Percentiles rank a stretch among this genome's conserved stretches.
phyloP scores from a whole-genome alignment of 2,888 invertebrate species.

The Cryptops parisi region DNA sequence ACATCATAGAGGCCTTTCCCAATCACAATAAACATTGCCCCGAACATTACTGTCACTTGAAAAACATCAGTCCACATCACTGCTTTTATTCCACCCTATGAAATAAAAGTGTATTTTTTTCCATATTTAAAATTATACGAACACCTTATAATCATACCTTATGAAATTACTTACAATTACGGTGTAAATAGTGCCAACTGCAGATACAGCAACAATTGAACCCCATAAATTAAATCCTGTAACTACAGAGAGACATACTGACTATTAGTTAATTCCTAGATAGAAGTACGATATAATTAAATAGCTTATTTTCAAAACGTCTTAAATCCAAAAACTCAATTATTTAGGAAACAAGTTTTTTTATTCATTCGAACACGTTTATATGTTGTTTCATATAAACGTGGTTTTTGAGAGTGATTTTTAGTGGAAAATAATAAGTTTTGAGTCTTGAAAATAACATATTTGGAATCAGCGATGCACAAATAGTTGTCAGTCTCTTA shows the following conservation, averaged over 20 bases:
- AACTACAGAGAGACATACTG: conserved; percentile 24
- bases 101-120: background rate
- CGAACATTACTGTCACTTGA: conserved; percentile 30
- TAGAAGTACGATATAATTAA: too few relatives aligned
- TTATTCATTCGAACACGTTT: background rate
- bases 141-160: conserved; percentile 22
- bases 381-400: too few relatives aligned
- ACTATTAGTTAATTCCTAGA: too few relatives aligned
- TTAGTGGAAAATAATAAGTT: too few relatives aligned
- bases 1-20: conserved; percentile 25
- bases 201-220: conserved; percentile 30
- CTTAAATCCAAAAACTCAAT: too few relatives aligned
- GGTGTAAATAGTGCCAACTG: conserved; percentile 33
- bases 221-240: conserved; percentile 33
- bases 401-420: too few relatives aligned
- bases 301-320: too few relatives aligned
- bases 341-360: background rate
- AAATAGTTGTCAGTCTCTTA: too few relatives aligned
- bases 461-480: too few relatives aligned
- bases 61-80: conserved; percentile 34
- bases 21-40: conserved; percentile 28
- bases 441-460: too few relatives aligned
- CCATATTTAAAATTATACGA: background rate
- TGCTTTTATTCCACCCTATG: conserved; percentile 32
- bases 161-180: conserved; percentile 28